These are phyloP conservation scores for Tetramorium parvispinum DNA, from an alignment of 1,140 invertebrate genomes.

Conservation along the genomic window DNA sequence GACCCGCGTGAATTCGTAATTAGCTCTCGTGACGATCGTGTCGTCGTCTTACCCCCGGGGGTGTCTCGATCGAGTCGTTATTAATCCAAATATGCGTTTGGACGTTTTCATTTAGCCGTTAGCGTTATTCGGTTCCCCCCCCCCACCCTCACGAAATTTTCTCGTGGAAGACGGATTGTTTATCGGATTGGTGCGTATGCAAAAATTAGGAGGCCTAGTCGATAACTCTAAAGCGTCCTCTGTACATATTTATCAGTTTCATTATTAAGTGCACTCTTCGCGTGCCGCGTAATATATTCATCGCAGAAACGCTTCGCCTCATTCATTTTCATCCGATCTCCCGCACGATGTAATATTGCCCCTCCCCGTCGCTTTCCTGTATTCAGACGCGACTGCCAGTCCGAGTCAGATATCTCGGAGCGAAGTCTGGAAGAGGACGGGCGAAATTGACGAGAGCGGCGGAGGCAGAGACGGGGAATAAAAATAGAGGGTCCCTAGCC, in stretches of 20 bases:
- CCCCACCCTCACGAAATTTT: not conserved
- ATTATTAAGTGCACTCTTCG: constrained; percentile 38
- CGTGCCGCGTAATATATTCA: constrained; percentile 43
- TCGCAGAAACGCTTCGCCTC: constrained; percentile 6
- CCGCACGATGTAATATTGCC: constrained; percentile 25
- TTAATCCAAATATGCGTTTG: not conserved
- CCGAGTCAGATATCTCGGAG: constrained; percentile 40
- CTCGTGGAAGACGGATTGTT: constrained; percentile 4
- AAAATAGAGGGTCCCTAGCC: constrained; percentile 45
- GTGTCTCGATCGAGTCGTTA: not conserved
- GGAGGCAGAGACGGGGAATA: constrained; percentile 21
- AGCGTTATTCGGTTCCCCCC: not conserved
- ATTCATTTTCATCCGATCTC: constrained; percentile 42
- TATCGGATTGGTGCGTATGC: not conserved
- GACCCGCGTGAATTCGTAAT: constrained; percentile 34
- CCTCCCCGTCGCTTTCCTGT: constrained; percentile 27
- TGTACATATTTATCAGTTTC: constrained; percentile 30
- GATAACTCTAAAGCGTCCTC: constrained; percentile 4
- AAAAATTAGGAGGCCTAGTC: not conserved
- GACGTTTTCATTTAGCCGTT: not conserved
- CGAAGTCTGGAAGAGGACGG: constrained; percentile 6
- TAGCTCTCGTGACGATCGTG: constrained; percentile 13
- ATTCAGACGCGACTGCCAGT: constrained; percentile 46
- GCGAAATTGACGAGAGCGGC: constrained; percentile 41
- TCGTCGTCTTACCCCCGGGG: not conserved